Evolutionary conservation across 2,888 invertebrate species (phyloP), one percentile per base, ranked within the genome.

Genomic region (Gastrophysa polygoni): DNA sequence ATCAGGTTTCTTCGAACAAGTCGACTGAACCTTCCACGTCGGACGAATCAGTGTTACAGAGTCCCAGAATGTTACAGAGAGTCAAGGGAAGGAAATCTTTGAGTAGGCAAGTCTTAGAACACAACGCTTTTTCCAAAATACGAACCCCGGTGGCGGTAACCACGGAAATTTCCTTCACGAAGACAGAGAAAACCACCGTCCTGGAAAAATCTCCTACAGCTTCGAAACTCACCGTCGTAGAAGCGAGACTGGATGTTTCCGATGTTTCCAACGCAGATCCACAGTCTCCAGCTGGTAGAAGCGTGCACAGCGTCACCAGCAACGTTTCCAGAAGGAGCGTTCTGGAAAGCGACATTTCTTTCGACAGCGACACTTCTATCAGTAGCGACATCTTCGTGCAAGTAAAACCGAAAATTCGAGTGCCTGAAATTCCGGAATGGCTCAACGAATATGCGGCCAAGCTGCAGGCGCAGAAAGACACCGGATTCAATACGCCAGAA

Each of bases 31-130:
- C 21, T 21, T 20, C 24, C 14, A n/a, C n/a, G n/a, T n/a, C n/a
- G n/a, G 34, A 34, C 2, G 47, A 56, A 34, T 47, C 43, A 6
- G 5, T 52, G n/a, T n/a, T n/a, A 14, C 48, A 49, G 48, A 59
- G 61, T 4, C 65, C 66, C 14, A 60, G 60, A 49, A 8, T 60
- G 14, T n/a, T 57, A n/a, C 49, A 57, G 7, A 66, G 62, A 59
- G 29, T 72, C 10, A 69, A 66, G 43, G 67, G 70, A 32, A 66
- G 73, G 21, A 73, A 69, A 63, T 74, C 77, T 2, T 61, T 77
- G 5, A 68, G 71, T 44, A 63, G 75, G 34, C 52, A 69, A 52
- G 76, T 75, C n/a, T 61, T 77, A 28, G 75, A 75, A 58, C 68
- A 71, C 11, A 75, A 75, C 52, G 62, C 74, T 5, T 66, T 71